Percentiles rank a stretch among this genome's conserved stretches.
phyloP scores from a whole-genome alignment of 2,113 vertebrate species.

The Sisor rabdophorus region DNA sequence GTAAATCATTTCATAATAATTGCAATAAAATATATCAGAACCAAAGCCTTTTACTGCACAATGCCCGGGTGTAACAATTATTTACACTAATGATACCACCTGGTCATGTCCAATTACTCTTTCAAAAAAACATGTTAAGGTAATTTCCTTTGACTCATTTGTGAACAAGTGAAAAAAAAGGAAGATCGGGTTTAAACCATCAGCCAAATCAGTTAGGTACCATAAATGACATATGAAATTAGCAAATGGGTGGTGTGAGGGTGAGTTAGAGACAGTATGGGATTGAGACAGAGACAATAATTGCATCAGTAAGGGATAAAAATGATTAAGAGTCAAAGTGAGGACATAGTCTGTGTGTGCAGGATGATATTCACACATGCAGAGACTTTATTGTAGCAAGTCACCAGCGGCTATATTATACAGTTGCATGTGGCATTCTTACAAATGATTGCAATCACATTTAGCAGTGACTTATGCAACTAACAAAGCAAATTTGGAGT shows the following conservation, averaged over 20 bases:
- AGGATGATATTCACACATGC: not conserved
- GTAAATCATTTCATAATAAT: conserved; percentile 37
- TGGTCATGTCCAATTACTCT: not conserved
- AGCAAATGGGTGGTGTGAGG: not conserved
- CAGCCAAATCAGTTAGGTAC: not conserved
- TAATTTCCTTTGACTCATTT: conserved; percentile 21
- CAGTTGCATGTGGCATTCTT: too few species aligned
- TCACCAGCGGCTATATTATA: too few species aligned
- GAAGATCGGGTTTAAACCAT: conserved; percentile 5
- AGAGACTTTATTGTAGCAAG: too few species aligned
- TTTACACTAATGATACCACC: conserved; percentile 27
- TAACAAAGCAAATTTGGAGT: too few species aligned
- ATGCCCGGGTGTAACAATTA: conserved; percentile 33
- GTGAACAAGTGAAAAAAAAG: conserved; percentile 11
- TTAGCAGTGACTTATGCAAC: too few species aligned
- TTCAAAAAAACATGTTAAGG: conserved; percentile 16
- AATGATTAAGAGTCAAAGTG: not conserved
- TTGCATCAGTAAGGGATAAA: not conserved
- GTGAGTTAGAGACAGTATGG: not conserved
- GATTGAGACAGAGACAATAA: not conserved
- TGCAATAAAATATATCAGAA: conserved; percentile 30
- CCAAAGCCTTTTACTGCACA: conserved; percentile 15
- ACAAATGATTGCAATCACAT: too few species aligned
- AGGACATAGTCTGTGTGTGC: not conserved
- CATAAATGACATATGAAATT: not conserved